Evolutionary conservation across 1,140 invertebrate species (phyloP).

Genomic region (Cotesia glomerata): DNA sequence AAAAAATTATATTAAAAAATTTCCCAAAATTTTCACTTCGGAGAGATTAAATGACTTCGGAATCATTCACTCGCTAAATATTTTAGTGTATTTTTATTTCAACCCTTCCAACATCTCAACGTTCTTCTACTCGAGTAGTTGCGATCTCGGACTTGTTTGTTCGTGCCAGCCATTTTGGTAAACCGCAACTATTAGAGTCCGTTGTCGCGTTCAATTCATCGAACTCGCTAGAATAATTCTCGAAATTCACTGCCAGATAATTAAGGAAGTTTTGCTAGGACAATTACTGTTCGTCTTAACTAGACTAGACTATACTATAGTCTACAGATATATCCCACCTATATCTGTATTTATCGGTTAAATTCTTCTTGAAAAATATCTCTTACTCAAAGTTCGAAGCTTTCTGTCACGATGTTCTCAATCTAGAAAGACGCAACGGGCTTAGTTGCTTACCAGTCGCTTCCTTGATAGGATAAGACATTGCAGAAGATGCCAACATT

Average conservation of each 20-base stretch:
- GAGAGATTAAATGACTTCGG: too few relatives aligned
- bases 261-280: slow-evolving; percentile 59
- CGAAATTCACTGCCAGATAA: slow-evolving; percentile 46
- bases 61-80: slow-evolving; percentile 1
- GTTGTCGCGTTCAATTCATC: neutral
- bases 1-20: too few relatives aligned
- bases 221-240: slow-evolving; percentile 48
- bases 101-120: too few relatives aligned
- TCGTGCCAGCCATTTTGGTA: slow-evolving; percentile 30
- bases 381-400: too few relatives aligned
- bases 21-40: too few relatives aligned
- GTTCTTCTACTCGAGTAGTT: slow-evolving; percentile 10
- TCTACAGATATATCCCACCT: neutral
- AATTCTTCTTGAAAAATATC: too few relatives aligned
- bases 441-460: too few relatives aligned
- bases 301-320: too few relatives aligned
- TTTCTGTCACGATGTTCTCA: too few relatives aligned
- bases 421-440: too few relatives aligned
- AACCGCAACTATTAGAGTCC: slow-evolving; percentile 32
- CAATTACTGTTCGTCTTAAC: slow-evolving; percentile 43
- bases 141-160: slow-evolving; percentile 32
- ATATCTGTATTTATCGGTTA: too few relatives aligned
- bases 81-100: slow-evolving; percentile 16
- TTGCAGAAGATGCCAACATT: slow-evolving; percentile 43
- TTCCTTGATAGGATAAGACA: neutral